phyloP scores from a whole-genome alignment of 2,888 invertebrate genomes.

The Protonemura montana region DNA sequence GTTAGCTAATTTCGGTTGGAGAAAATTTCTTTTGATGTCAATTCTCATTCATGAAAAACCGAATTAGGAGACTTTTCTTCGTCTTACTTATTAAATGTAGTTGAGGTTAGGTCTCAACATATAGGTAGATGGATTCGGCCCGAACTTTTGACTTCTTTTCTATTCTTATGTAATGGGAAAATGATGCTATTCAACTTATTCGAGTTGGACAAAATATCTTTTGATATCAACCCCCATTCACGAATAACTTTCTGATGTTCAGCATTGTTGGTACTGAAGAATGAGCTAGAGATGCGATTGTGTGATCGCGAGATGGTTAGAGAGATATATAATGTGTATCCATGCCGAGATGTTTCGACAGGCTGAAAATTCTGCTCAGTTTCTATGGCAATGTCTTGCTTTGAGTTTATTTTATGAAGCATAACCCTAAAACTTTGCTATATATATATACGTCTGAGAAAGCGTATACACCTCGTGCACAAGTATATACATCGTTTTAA shows the following conservation, averaged over 20 bases:
- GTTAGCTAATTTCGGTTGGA: not conserved
- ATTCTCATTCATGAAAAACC: not conserved
- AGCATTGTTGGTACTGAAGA: not conserved
- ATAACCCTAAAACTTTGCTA: not conserved
- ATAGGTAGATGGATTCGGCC: no score
- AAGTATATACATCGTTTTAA: not conserved
- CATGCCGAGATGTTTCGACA: not conserved
- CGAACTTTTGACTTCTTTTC: not conserved
- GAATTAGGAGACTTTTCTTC: not conserved
- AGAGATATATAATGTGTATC: not conserved
- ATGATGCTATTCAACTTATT: not conserved
- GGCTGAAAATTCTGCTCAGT: not conserved
- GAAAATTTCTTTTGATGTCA: not conserved
- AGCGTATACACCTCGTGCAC: not conserved
- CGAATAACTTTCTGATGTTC: not conserved
- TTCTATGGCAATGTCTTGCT: slow-evolving; percentile 7
- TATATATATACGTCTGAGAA: not conserved
- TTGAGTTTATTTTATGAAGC: slow-evolving; percentile 25
- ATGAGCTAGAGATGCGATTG: not conserved
- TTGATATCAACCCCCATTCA: not conserved
- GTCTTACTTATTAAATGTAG: not conserved
- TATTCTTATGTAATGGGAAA: not conserved
- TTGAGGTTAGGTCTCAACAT: not conserved
- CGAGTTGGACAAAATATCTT: not conserved
- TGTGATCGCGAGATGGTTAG: not conserved